Evolutionary conservation across 1,140 invertebrate genomes (phyloP).

Genomic region (Zeugodacus cucurbitae): DNA sequence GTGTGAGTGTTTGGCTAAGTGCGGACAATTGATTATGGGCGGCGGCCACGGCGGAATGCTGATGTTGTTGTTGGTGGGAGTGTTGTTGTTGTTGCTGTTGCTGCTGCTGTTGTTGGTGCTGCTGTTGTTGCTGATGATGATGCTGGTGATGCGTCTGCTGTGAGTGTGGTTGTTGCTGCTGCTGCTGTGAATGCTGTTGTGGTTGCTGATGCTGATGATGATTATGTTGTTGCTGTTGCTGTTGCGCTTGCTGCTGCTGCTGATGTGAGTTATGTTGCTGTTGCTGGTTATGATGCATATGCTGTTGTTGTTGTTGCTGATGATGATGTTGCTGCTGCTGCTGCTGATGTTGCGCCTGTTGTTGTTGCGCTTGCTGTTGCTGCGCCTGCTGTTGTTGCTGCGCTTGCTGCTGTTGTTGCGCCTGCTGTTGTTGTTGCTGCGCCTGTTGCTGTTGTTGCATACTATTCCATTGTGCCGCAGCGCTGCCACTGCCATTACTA

Average conservation of each 20-base stretch:
- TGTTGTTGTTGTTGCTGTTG: constrained; percentile 42
- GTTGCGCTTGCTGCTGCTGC: constrained; percentile 50
- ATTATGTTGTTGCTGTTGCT: constrained; percentile 49
- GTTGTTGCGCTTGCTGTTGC: constrained; percentile 50
- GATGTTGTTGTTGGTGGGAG: constrained; percentile 43
- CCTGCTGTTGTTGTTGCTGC: neutral
- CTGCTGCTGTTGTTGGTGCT: constrained; percentile 48
- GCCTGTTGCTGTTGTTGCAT: neutral
- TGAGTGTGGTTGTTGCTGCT: constrained; percentile 53
- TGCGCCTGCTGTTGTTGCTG: too few species aligned
- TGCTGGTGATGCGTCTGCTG: constrained; percentile 51
- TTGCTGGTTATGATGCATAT: constrained; percentile 52
- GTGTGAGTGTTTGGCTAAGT: constrained; percentile 50
- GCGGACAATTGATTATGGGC: constrained; percentile 48
- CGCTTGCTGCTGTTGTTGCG: too few species aligned
- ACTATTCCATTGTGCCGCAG: neutral
- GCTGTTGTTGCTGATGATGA: constrained; percentile 47
- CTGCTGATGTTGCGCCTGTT: constrained; percentile 51
- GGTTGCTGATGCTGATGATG: constrained; percentile 54
- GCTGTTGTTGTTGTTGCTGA: constrained; percentile 48
- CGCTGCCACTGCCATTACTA: neutral
- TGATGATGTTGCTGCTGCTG: constrained; percentile 50
- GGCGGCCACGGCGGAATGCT: constrained; percentile 49
- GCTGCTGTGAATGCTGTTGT: constrained; percentile 48
- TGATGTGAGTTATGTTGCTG: constrained; percentile 45